Evolutionary conservation across 2,888 invertebrate species (phyloP), one percentile per base, ranked within the genome.

Genomic region (Sarcophaga rosellei): DNA sequence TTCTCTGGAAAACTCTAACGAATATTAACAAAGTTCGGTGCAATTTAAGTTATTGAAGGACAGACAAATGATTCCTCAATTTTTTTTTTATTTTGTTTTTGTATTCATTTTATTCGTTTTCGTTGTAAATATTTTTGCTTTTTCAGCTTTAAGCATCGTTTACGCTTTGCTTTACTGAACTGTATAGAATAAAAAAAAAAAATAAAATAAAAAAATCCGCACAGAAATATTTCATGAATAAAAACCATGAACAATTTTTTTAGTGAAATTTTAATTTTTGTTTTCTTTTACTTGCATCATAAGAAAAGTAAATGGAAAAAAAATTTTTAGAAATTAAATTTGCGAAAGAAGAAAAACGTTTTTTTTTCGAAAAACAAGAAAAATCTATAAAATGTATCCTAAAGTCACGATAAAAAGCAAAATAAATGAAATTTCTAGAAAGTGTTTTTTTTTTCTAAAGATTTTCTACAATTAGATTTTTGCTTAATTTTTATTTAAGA

Each of bases 1-100:
- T 66, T n/a, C 35, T n/a, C 66, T 35, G 35, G 44, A 44, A 44
- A 66, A 44, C 44, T 66, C 44, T 44, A 66, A 66, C 66, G 44
- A 66, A 66, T 66, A 66, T 66, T 66, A 66, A 66, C 66, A 66
- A 66, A 66, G 66, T 66, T 66, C n/a, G 35, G 20, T 66, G 44
- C 66, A 35, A 66, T 66, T 66, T 44, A 66, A 66, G 66, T 66
- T 66, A 66, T 44, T 44, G 66, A 66, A 66, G 66, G 66, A 66
- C 66, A 66, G 66, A 66, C 66, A 44, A 44, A 66, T n/a, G 35
- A 66, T 44, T 66, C 44, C 11, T 44, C 15, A n/a, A 2, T 66
- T 66, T 66, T 66, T 44, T 21, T 65, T 65, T 10, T 21, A 65
- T 65, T 17, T 65, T 65, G 25, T 23, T 62, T 12, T 23, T 25